Base-by-base conservation (phyloP, 1,140 invertebrate species). In the Mercenaria mercenaria region DNA sequence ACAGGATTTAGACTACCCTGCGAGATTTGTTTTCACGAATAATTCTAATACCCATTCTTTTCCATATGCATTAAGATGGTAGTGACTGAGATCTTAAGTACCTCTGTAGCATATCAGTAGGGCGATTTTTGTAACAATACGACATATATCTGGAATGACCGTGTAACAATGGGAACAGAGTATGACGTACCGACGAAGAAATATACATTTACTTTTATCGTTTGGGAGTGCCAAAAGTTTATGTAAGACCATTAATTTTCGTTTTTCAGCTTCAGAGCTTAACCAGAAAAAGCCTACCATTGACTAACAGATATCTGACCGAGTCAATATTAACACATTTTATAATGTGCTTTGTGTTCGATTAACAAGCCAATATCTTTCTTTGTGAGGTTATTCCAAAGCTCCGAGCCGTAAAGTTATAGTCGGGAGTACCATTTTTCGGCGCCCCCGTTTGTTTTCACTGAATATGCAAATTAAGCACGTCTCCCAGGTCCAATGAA, bases 231-330 rank as follows among this genome's bases (percentile, higher is more conserved):
- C 77, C 29, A 87, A n/a, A 11, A n/a, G n/a, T n/a, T n/a, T n/a
- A n/a, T n/a, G n/a, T n/a, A n/a, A n/a, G n/a, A n/a, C n/a, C n/a
- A n/a, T n/a, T n/a, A 76, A 32, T 43, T 87, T 76, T 29, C 74
- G 23, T 43, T 43, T 77, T 59, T 87, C 84, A n/a, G 77, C 41
- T 41, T 76, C 69, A 15, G 20, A n/a, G 0, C 29, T 15, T 0
- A 87, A 23, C 32, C 18, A 11, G 29, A 23, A 29, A 1, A 87
- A 39, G 0, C 84, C 84, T 26, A 77, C 4, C 52, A 87, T 87
- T 32, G 23, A 59, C 67, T 87, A 69, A 43, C 69, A 56, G 52
- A 87, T 87, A n/a, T n/a, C n/a, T n/a, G n/a, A n/a, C n/a, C n/a
- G n/a, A n/a, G n/a, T n/a, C n/a, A n/a, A n/a, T 20, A 20, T 77